Evolutionary conservation across 1,140 invertebrate species (phyloP).

Genomic region (Procambarus clarkii): DNA sequence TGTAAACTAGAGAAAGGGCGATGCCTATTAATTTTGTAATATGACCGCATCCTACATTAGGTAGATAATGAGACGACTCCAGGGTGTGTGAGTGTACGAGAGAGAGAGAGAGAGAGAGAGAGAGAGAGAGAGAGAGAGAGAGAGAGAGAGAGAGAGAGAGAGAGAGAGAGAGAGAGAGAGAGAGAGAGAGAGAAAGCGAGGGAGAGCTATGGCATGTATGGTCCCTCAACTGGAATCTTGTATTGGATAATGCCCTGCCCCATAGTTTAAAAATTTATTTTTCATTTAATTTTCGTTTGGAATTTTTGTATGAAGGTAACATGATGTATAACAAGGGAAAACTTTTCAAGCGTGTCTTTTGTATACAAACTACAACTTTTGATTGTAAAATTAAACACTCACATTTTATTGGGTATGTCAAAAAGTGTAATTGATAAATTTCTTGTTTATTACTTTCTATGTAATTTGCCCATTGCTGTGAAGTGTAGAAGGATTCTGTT

Average conservation of each 20-base stretch:
- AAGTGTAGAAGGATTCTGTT: slow-evolving; percentile 12
- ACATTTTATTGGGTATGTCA: slow-evolving; percentile 2
- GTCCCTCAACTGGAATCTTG: slow-evolving; percentile 23
- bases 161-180: no score
- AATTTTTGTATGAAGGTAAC: not conserved
- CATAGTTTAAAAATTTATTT: not conserved
- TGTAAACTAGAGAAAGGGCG: slow-evolving; percentile 56
- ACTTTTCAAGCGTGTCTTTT: not conserved
- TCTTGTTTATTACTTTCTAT: slow-evolving; percentile 13
- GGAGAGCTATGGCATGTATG: not conserved
- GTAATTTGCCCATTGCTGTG: slow-evolving; percentile 24
- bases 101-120: no score
- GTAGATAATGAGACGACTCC: not conserved
- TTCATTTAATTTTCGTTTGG: not conserved
- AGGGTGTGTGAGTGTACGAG: not conserved
- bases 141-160: no score
- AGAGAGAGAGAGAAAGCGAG: no score
- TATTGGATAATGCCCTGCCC: slow-evolving; percentile 3
- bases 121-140: no score
- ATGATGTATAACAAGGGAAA: not conserved
- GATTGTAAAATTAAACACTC: slow-evolving; percentile 6
- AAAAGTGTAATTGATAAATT: not conserved
- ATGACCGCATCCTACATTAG: slow-evolving; percentile 21
- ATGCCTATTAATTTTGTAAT: slow-evolving; percentile 42
- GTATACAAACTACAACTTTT: not conserved